phyloP scores from a whole-genome alignment of 2,888 invertebrate species.

The Sinodicranocentrus sp. region DNA sequence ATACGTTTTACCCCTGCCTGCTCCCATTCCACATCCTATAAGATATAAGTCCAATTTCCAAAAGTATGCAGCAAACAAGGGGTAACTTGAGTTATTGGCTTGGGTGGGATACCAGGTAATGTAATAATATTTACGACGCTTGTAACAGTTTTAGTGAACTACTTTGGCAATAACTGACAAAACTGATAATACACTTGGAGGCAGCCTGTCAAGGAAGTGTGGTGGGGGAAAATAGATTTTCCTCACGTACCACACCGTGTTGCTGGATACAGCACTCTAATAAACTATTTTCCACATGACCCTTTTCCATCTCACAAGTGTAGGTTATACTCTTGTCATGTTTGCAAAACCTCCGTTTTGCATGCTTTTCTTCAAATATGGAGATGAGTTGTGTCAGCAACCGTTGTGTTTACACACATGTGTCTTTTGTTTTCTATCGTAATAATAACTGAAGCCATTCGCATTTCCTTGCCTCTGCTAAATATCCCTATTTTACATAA shows the following conservation, averaged over 20 bases:
- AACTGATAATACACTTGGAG: slow-evolving; percentile 11
- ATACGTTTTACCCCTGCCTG: slow-evolving; percentile 13
- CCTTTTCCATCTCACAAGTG: slow-evolving; percentile 3
- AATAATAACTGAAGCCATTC: no score
- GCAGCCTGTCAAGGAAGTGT: no score
- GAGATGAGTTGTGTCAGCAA: no score
- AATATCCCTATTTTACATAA: no score
- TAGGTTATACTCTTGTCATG: slow-evolving; percentile 4
- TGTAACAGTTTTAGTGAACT: slow-evolving; percentile 46
- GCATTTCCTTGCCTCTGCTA: no score
- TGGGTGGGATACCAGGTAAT: slow-evolving; percentile 42
- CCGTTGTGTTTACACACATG: no score
- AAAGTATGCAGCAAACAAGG: slow-evolving; percentile 4
- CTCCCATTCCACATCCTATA: no score
- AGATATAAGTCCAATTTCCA: no score
- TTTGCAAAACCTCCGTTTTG: slow-evolving; percentile 10
- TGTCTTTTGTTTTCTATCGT: no score
- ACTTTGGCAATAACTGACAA: slow-evolving; percentile 40
- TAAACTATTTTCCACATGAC: slow-evolving; percentile 44
- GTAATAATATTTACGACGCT: slow-evolving; percentile 50
- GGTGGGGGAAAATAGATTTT: no score
- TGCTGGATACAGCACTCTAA: neutral
- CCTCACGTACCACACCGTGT: no score
- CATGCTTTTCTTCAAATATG: neutral
- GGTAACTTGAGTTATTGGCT: slow-evolving; percentile 40